Conservation (phyloP, 37 sponge, comb jelly and placozoan genomes). For the Mnemiopsis leidyi region DNA sequence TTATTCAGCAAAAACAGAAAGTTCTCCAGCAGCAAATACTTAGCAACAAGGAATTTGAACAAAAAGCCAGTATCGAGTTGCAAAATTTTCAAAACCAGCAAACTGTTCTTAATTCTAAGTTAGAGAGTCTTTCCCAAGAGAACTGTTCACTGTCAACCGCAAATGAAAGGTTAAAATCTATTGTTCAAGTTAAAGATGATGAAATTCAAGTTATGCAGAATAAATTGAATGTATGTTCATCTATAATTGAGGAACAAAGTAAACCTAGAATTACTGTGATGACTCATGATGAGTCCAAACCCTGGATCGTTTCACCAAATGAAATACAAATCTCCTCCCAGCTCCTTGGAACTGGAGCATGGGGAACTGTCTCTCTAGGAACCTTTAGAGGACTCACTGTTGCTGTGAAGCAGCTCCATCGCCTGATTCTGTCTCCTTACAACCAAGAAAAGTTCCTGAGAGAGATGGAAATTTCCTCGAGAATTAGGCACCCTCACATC, state of each 20-base stretch:
- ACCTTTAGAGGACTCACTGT: conserved; percentile 68
- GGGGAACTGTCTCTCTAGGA: conserved; percentile 70
- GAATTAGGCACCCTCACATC: conserved; percentile 75
- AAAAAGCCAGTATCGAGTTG: neutral
- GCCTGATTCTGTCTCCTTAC: conserved; percentile 60
- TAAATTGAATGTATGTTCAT: conserved; percentile 22
- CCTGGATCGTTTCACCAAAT: conserved; percentile 67
- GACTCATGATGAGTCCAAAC: neutral
- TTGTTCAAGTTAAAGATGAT: neutral
- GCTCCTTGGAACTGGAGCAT: conserved; percentile 71
- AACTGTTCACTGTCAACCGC: neutral
- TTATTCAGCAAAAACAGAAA: conserved; percentile 1
- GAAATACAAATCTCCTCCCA: conserved; percentile 66
- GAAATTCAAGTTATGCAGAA: conserved; percentile 26
- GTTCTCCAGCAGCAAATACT: neutral
- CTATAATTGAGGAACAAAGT: conserved; percentile 9
- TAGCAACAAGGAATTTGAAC: neutral
- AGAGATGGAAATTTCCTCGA: conserved; percentile 72
- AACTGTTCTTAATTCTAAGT: neutral
- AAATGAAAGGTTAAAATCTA: conserved; percentile 32
- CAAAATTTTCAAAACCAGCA: neutral
- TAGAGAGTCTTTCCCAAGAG: neutral
- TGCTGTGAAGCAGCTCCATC: conserved; percentile 72
- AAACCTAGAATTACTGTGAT: neutral
- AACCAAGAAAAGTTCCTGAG: conserved; percentile 64